phyloP scores from a whole-genome alignment of 2,113 vertebrate genomes.

The Etheostoma spectabile region DNA sequence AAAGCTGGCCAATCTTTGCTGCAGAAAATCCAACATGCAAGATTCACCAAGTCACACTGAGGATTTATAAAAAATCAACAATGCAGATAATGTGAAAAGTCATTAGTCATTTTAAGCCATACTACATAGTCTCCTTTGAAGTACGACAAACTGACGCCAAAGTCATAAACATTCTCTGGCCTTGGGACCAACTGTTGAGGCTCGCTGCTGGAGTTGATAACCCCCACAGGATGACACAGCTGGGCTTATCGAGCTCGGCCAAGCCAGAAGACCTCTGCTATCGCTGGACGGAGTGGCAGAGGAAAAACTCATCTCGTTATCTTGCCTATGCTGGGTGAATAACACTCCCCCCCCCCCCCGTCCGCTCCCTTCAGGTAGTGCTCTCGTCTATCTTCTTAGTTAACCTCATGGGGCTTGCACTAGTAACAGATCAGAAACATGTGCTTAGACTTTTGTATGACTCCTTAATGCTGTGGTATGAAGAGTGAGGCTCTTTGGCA shows the following conservation, averaged over 20 bases:
- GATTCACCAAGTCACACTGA: not conserved
- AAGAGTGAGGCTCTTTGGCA: slow-evolving; percentile 31
- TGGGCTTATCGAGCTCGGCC: slow-evolving; percentile 69
- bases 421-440: slow-evolving; percentile 9
- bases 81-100: not conserved
- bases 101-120: not conserved
- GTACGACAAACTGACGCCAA: slow-evolving; percentile 65
- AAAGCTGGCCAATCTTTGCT: not conserved
- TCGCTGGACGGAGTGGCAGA: slow-evolving; percentile 49
- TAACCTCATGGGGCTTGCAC: not conserved
- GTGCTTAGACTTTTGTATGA: not conserved
- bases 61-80: slow-evolving; percentile 4
- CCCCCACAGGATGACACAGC: slow-evolving; percentile 68
- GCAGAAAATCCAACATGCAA: not conserved
- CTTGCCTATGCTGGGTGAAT: slow-evolving; percentile 45
- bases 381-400: slow-evolving; percentile 3
- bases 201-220: slow-evolving; percentile 73
- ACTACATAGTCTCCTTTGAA: slow-evolving; percentile 21
- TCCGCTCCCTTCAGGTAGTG: slow-evolving; percentile 45
- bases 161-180: slow-evolving; percentile 65
- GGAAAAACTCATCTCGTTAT: slow-evolving; percentile 69
- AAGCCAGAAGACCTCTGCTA: slow-evolving; percentile 62
- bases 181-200: slow-evolving; percentile 63
- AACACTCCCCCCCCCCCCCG: slow-evolving; percentile 18
- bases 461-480: not conserved